Percentiles rank a stretch among this genome's conserved stretches.
Evolutionary conservation across 2,797 vertebrate genomes (phyloP).

Genomic region (Luscinia megarhynchos): DNA sequence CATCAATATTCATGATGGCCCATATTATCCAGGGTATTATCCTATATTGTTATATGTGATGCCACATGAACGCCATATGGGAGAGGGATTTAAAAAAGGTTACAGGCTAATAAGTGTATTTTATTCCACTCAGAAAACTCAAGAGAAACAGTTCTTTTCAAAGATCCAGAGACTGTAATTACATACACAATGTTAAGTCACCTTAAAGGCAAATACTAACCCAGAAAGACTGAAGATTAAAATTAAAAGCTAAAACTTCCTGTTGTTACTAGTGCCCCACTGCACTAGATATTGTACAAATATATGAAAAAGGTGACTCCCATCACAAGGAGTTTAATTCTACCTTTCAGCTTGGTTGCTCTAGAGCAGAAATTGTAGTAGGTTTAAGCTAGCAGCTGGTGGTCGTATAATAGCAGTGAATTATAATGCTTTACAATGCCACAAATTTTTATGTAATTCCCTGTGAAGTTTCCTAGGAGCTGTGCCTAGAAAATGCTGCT

Average conservation of each 20-base stretch:
- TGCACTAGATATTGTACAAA: conserved; percentile 31
- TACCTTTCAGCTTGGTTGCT: conserved; percentile 19
- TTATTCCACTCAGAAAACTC: conserved; percentile 35
- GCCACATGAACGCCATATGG: conserved; percentile 14
- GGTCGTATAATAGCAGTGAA: conserved; percentile 4
- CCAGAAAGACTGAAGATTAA: background rate
- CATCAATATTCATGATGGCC: conserved; percentile 17
- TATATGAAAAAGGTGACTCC: background rate
- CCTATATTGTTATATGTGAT: conserved; percentile 26
- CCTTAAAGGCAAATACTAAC: conserved; percentile 32
- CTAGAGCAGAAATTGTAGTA: background rate
- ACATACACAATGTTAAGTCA: conserved; percentile 25
- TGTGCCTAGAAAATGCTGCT: background rate
- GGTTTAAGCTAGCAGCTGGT: conserved; percentile 17
- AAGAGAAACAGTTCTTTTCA: conserved; percentile 15
- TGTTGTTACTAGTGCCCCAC: background rate
- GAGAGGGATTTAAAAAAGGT: conserved; percentile 10
- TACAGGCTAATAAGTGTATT: conserved; percentile 36
- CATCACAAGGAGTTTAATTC: conserved; percentile 7
- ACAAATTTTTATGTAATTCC: background rate
- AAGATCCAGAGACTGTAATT: conserved; percentile 19
- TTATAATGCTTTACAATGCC: conserved; percentile 20
- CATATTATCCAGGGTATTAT: background rate
- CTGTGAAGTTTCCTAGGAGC: background rate
- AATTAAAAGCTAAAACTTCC: conserved; percentile 14